Conservation (phyloP, 2,888 invertebrate species). For the Xestia xanthographa region DNA sequence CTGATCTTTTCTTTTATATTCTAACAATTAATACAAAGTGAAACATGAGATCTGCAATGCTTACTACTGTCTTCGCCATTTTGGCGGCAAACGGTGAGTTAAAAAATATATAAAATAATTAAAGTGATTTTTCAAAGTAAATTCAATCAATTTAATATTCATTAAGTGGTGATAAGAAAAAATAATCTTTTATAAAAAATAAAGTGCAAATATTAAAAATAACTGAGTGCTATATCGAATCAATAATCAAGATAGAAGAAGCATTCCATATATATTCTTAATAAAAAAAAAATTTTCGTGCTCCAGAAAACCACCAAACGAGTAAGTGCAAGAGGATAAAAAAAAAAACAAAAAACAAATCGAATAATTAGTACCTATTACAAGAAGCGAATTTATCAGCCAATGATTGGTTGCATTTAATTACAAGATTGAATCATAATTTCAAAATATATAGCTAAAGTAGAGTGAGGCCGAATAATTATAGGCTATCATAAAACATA, state of each 20-base stretch:
- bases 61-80: constrained; percentile 75
- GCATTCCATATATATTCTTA: background rate
- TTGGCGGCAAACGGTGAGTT: constrained; percentile 85
- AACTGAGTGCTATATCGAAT: constrained; percentile 29
- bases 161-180: constrained; percentile 27
- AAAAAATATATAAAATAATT: constrained; percentile 29
- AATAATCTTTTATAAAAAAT: constrained; percentile 11
- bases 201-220: constrained; percentile 27
- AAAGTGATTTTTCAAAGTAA: constrained; percentile 34
- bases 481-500: constrained; percentile 58
- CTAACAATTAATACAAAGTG: constrained; percentile 63
- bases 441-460: constrained; percentile 45
- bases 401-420: constrained; percentile 27
- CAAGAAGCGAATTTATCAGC: constrained; percentile 13
- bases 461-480: constrained; percentile 67
- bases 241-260: background rate
- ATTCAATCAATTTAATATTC: constrained; percentile 27
- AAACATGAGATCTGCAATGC: constrained; percentile 77
- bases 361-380: background rate
- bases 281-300: constrained; percentile 26
- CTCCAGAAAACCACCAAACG: constrained; percentile 9
- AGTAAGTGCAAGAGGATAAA: constrained; percentile 29
- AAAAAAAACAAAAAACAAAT: background rate
- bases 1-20: constrained; percentile 54
- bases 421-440: constrained; percentile 44